These are phyloP conservation scores for Ceyx melanurus DNA, from an alignment of 2,113 vertebrate genomes.

Conservation along the genomic window DNA sequence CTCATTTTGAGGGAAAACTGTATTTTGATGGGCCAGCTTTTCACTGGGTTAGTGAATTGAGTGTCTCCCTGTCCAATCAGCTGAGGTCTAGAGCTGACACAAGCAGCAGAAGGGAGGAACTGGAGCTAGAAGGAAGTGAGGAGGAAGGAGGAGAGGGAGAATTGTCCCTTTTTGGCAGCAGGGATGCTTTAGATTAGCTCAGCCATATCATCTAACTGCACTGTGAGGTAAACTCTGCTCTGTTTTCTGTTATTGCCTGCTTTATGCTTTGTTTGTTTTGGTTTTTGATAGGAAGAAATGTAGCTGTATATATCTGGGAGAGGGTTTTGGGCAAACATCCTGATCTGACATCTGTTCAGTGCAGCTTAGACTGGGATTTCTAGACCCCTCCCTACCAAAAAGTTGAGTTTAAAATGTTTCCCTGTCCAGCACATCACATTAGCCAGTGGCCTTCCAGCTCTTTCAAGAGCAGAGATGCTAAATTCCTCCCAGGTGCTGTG, in stretches of 20 bases:
- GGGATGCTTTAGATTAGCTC: conserved; percentile 45
- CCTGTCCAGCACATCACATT: background rate
- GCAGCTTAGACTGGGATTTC: background rate
- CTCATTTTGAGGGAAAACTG: background rate
- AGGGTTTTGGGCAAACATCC: conserved; percentile 60
- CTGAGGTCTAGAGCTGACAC: background rate
- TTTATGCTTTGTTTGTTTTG: conserved; percentile 57
- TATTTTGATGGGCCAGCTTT: background rate
- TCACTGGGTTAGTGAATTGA: background rate
- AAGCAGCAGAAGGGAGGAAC: background rate
- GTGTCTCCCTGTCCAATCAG: background rate
- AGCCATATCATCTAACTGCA: conserved; percentile 11
- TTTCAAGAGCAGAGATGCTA: background rate
- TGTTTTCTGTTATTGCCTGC: conserved; percentile 66
- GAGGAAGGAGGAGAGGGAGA: background rate
- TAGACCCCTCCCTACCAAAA: background rate
- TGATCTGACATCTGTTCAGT: conserved; percentile 50
- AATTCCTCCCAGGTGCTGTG: background rate
- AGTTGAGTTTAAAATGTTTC: background rate
- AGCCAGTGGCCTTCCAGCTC: background rate
- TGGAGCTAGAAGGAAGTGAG: background rate
- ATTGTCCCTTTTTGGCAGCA: background rate
- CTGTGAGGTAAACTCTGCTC: conserved; percentile 38
- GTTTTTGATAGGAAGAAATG: conserved; percentile 58
- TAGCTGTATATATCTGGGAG: conserved; percentile 40